Evolutionary conservation across 2,113 vertebrate genomes (phyloP), one percentile per base, ranked within the genome.

Genomic region (Pelecanoides urinatrix): DNA sequence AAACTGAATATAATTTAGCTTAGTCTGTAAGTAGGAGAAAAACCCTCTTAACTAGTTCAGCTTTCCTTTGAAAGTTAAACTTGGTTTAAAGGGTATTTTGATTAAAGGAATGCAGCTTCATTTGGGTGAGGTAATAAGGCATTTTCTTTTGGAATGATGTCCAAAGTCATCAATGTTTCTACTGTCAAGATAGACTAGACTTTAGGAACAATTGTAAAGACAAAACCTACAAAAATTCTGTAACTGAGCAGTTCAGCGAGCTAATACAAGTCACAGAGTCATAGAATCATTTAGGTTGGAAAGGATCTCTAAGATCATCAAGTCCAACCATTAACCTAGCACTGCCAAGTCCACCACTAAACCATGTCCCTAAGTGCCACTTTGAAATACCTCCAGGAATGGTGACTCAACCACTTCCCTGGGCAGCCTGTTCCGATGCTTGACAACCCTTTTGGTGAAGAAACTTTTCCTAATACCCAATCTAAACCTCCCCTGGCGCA

Each of bases 201-300:
- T 56, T 75, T 10, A 53, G 50, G 38, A 91, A 23, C 5, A 44
- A 30, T 15, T 17, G 8, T 34, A 30, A 77, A 90, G 42, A 50
- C 4, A 81, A 70, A 83, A 65, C 11, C 6, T 73, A 42, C 7
- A 56, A 36, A 58, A 75, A 32, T 68, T 55, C 44, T 59, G 9
- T 76, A 65, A 55, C 17, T 36, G 1, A 0, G 7, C 8, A 73
- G 38, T 52, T 36, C 0, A 12, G 15, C 4, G 10, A 16, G 7
- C 40, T 53, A 23, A 61, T 63, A 9, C 25, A 42, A 42, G 15
- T 42, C 14, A 42, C 42, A 42, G 68, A 88, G 62, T 21, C 34
- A n/a, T n/a, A 59, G 21, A 59, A n/a, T 59, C 13, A 10, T 59
- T 59, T 59, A 59, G 56, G 21, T n/a, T 59, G 56, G 21, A n/a